Conservation (phyloP, 1,140 invertebrate species). For the Triops longicaudatus region DNA sequence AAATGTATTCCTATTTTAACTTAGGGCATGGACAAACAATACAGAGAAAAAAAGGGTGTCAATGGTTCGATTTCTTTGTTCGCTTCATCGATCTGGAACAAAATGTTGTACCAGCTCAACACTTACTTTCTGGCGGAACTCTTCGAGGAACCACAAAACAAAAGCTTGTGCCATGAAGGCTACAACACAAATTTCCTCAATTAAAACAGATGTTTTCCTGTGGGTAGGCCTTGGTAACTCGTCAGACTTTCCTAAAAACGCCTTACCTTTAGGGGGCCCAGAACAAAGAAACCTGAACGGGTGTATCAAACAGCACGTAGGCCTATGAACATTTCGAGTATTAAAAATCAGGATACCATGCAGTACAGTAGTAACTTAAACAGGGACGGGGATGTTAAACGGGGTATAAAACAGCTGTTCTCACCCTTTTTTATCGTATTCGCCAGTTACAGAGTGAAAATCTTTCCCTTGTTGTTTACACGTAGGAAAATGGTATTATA, state of each 20-base stretch:
- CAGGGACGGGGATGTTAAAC: too few species aligned
- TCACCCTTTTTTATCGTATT: too few species aligned
- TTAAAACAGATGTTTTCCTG: neutral
- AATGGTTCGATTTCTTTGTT: neutral
- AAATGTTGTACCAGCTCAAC: neutral
- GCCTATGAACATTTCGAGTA: neutral
- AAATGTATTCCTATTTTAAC: neutral
- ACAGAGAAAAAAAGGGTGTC: neutral
- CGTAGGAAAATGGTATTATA: too few species aligned
- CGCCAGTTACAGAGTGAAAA: too few species aligned
- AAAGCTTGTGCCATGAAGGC: neutral
- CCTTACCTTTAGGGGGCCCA: neutral
- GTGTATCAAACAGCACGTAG: neutral
- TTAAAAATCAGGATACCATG: neutral
- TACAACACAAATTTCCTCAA: neutral
- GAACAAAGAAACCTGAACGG: neutral
- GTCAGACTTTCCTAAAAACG: neutral
- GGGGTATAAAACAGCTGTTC: too few species aligned
- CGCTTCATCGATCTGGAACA: constrained; percentile 31
- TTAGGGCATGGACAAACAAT: neutral
- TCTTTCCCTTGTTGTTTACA: too few species aligned
- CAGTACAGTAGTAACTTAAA: too few species aligned
- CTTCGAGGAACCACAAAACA: neutral
- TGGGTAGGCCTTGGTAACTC: neutral
- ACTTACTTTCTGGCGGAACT: neutral